These are phyloP conservation scores for Sicus ferrugineus DNA, from an alignment of 2,888 invertebrate genomes.

Conservation along the genomic window DNA sequence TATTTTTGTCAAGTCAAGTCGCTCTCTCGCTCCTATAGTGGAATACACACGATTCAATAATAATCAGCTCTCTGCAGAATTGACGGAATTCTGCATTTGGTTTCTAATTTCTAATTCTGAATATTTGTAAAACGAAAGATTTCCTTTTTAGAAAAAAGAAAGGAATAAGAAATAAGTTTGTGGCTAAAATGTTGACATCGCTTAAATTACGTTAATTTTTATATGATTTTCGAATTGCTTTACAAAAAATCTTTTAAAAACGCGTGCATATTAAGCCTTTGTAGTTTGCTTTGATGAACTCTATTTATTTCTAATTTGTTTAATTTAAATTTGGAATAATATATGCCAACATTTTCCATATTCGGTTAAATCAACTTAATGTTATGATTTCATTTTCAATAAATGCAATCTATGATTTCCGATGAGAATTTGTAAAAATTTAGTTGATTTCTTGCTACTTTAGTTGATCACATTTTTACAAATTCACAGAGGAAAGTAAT, in stretches of 20 bases:
- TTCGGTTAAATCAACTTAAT: constrained; percentile 39
- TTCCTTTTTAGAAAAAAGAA: constrained; percentile 29
- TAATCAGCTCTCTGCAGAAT: too few species aligned
- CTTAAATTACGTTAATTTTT: constrained; percentile 49
- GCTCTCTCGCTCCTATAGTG: too few species aligned
- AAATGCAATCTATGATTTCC: constrained; percentile 12
- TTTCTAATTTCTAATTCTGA: not conserved
- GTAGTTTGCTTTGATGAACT: constrained; percentile 11
- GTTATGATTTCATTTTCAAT: too few species aligned
- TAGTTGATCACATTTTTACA: not conserved
- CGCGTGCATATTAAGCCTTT: not conserved
- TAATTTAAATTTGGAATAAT: constrained; percentile 48
- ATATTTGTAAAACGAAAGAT: constrained; percentile 3
- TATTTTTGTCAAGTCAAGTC: too few species aligned
- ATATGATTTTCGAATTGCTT: constrained; percentile 34
- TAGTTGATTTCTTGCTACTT: not conserved
- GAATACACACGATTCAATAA: too few species aligned
- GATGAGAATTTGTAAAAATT: not conserved
- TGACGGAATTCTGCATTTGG: too few species aligned
- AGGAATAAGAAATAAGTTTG: constrained; percentile 46
- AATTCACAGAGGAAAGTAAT: constrained; percentile 24
- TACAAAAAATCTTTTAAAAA: too few species aligned
- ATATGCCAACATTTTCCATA: constrained; percentile 63
- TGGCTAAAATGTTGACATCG: constrained; percentile 65
- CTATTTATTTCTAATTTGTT: constrained; percentile 33